Evolutionary conservation across 2,113 vertebrate genomes (phyloP).

Genomic region (Crotalus horridus): DNA sequence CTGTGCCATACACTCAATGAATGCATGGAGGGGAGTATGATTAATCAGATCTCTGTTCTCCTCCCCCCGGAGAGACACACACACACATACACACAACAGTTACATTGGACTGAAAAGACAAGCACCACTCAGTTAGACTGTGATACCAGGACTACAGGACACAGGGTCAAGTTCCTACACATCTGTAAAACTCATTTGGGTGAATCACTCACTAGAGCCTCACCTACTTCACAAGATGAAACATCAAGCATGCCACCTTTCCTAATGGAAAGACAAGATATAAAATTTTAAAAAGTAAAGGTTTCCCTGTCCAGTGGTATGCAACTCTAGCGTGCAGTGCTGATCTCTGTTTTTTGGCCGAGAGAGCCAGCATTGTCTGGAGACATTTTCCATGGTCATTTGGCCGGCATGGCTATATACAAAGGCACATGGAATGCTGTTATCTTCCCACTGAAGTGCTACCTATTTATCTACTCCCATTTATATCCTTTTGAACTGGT

Average conservation of each 20-base stretch:
- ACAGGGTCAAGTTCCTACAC: background rate
- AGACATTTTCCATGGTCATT: background rate
- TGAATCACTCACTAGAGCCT: background rate
- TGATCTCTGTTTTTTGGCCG: background rate
- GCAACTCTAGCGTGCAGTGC: background rate
- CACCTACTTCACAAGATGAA: background rate
- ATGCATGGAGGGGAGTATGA: background rate
- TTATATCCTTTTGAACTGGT: background rate
- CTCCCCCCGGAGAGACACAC: too few species aligned
- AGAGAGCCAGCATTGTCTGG: background rate
- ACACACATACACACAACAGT: background rate
- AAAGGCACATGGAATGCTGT: background rate
- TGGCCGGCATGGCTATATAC: background rate
- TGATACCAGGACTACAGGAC: background rate
- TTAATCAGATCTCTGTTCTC: background rate
- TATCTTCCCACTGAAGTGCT: background rate
- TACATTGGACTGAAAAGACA: background rate
- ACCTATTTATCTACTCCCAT: background rate
- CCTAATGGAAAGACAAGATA: background rate
- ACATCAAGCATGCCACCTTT: background rate
- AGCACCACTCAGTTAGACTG: background rate
- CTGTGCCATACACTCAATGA: background rate
- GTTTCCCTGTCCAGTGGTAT: background rate
- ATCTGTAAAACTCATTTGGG: background rate
- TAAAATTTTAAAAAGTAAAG: background rate